Base-by-base conservation (phyloP, 2,797 vertebrate species). In the Aythya fuligula region DNA sequence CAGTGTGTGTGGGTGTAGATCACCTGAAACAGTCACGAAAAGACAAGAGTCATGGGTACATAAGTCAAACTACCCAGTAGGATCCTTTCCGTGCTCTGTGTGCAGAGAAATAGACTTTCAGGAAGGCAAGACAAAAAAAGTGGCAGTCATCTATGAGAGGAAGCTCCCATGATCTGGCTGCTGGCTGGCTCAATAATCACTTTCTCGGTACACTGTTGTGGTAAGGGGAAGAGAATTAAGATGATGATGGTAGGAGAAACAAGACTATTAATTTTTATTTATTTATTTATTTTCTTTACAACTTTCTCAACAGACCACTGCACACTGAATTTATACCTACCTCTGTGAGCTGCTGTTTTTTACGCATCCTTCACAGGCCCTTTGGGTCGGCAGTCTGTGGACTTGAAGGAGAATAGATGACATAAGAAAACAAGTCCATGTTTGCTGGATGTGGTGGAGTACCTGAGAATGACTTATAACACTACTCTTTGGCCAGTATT, bases 1-100 rank as follows among this genome's bases (percentile, higher is more conserved):
- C 64, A 71, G 81, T 1, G 5, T 41, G 4, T 0, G 1, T 79
- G 67, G 57, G 38, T 0, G 0, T 38, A 72, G 34, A 45, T 74
- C n/a, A 27, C 4, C 53, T 54, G 57, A 39, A 93, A 18, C 10
- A 45, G 45, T 27, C 60, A 17, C 6, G 18, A 41, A 75, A 58
- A 84, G 18, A 34, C 45, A 27, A 15, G 85, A 89, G 60, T 19
- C 12, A 22, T 36, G 80, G 51, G 67, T 67, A 34, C 25, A 67
- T 64, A 85, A 77, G 11, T 13, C 36, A 57, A 36, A 17, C n/a
- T 54, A 3, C 16, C 47, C 9, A 18, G 24, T 17, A 15, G 5
- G 25, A 74, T 17, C 11, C 18, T 57, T 45, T 45, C 30, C 65
- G 85, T 85, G 41, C 14, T 85, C 34, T 77, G 1, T 13, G 39